Evolutionary conservation across 2,797 vertebrate genomes (phyloP), one percentile per base, ranked within the genome.

Genomic region (Enteromius unitaeniatus): DNA sequence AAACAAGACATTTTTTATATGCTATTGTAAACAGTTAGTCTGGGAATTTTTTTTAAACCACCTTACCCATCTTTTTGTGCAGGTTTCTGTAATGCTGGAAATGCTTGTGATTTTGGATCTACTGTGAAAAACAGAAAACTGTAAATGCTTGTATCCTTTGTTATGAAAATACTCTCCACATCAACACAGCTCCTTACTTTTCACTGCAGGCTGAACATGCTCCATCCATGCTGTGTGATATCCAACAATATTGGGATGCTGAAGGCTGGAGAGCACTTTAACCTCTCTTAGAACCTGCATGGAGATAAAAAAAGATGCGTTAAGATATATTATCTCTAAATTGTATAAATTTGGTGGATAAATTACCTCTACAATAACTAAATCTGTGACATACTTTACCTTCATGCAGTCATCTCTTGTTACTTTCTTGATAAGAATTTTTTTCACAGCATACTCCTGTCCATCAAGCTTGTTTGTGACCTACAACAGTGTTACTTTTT

Each of bases 181-280:
- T 47, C 9, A 23, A 47, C 26, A n/a, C 23, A 45, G 28, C 15
- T 1, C 86, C 92, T 91, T 84, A 95, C 94, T 31, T 37, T 68
- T 86, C 28, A 86, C 47, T 0, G 83, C 82, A 21, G 95, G 93
- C 67, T 99, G 97, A 84, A 98, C 95, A 21, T 99, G 97, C 28
- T 99, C 98, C 94, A 99, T 96, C 98, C 98, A 99, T 0, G 98
- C 97, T 1, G 98, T 99, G 93, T 99, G 97, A 85, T 99, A 99
- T 14, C 98, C 98, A 1, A 99, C 97, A 0, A 99, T 94, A 79
- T 95, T 96, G 6, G 94, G 92, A 76, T 99, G 97, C 89, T 99
- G 97, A 70, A 99, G 92, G 49, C 97, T 96, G 9, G 98, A 98
- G 87, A 99, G 91, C 40, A 99, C 94, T 92, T 99, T 99, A 31